Evolutionary conservation across 2,888 invertebrate species (phyloP).

Genomic region (Loripinus fragilis): DNA sequence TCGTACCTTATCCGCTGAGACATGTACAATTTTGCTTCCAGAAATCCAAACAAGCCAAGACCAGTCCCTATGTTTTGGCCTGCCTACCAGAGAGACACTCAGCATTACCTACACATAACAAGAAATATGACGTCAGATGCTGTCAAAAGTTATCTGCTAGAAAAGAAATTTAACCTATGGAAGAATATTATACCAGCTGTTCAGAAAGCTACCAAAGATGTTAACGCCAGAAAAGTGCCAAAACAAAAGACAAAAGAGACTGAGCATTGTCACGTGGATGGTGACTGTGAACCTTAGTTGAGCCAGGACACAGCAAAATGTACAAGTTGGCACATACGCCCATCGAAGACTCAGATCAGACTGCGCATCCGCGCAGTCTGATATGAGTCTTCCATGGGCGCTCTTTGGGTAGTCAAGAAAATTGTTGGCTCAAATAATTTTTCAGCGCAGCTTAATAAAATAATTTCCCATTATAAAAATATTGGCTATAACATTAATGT

Average conservation of each 20-base stretch:
- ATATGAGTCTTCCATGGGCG: too few relatives aligned
- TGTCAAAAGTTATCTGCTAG: not conserved
- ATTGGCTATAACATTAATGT: too few relatives aligned
- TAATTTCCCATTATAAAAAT: too few relatives aligned
- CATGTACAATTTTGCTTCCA: not conserved
- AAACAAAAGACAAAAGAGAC: not conserved
- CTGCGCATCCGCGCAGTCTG: too few relatives aligned
- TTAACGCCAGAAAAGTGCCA: not conserved
- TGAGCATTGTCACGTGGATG: not conserved
- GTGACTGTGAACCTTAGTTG: not conserved
- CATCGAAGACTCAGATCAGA: too few relatives aligned
- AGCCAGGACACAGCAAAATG: too few relatives aligned
- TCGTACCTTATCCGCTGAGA: too few relatives aligned
- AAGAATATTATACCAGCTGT: not conserved
- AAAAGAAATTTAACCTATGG: not conserved
- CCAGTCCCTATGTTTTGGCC: conserved; percentile 5
- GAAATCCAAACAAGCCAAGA: not conserved
- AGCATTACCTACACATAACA: conserved; percentile 1
- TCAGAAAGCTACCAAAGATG: not conserved
- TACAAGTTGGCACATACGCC: too few relatives aligned
- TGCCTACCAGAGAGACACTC: not conserved
- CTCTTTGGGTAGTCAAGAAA: too few relatives aligned
- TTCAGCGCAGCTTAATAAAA: too few relatives aligned
- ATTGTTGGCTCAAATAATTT: too few relatives aligned
- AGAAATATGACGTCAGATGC: conserved; percentile 3